Evolutionary conservation across 2,113 vertebrate genomes (phyloP).

Genomic region (Crotalus viridis): DNA sequence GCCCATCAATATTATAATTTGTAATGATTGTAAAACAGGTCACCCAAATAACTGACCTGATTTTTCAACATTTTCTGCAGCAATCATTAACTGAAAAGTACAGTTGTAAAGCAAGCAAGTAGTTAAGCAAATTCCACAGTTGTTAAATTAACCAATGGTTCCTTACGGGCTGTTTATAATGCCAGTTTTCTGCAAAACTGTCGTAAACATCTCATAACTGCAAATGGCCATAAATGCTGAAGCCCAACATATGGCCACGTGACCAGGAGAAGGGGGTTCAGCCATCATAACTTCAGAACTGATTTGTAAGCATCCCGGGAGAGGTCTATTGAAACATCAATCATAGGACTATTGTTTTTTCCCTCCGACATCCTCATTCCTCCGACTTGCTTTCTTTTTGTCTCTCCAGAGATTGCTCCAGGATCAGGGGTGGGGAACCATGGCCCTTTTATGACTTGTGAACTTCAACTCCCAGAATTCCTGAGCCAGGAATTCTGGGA

Average conservation of each 20-base stretch:
- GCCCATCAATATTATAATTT: background rate
- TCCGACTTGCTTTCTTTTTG: background rate
- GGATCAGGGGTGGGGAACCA: background rate
- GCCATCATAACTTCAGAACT: background rate
- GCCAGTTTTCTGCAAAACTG: background rate
- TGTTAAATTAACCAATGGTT: background rate
- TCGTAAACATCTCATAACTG: background rate
- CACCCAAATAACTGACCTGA: background rate
- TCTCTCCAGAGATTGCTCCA: background rate
- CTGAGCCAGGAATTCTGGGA: background rate
- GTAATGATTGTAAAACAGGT: background rate
- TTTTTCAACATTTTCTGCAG: background rate
- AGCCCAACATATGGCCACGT: background rate
- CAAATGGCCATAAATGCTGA: background rate
- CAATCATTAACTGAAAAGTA: background rate
- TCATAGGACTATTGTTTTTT: background rate
- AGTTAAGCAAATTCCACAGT: background rate
- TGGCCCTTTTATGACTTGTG: background rate
- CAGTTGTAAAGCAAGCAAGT: background rate
- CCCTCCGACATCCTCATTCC: too few relatives aligned
- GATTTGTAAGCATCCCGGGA: background rate
- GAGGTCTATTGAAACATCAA: background rate
- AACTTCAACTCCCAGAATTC: background rate
- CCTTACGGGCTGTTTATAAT: background rate
- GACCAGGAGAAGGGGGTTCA: background rate